These are phyloP conservation scores for Ephydatia muelleri DNA, from an alignment of 37 sponge, comb jelly and placozoan genomes.

Conservation along the genomic window DNA sequence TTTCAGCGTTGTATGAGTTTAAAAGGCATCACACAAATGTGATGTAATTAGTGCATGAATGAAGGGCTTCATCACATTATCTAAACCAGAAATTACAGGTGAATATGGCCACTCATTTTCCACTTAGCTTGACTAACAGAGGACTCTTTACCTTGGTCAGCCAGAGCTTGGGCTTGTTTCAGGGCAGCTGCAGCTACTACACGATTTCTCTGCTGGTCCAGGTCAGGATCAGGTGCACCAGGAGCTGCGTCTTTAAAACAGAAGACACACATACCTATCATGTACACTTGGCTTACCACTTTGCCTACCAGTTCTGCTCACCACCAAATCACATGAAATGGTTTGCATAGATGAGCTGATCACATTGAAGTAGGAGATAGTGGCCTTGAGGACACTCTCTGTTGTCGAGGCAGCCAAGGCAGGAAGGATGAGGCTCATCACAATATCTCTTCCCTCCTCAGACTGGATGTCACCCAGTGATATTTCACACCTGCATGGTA, in stretches of 20 bases:
- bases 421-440: conserved; percentile 73
- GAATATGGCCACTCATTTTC: too few relatives aligned
- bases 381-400: conserved; percentile 30
- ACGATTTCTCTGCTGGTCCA: conserved; percentile 78
- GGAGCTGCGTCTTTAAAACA: conserved; percentile 31
- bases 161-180: conserved; percentile 71
- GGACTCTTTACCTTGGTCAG: conserved; percentile 33
- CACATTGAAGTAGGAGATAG: conserved; percentile 86
- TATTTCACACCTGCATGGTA: conserved; percentile 52
- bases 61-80: too few relatives aligned
- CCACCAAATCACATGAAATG: conserved; percentile 26
- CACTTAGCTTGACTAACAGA: too few relatives aligned
- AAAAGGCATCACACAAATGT: too few relatives aligned
- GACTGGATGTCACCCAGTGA: conserved; percentile 89
- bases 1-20: too few relatives aligned
- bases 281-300: background rate
- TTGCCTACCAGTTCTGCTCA: conserved; percentile 42
- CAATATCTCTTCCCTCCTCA: conserved; percentile 87
- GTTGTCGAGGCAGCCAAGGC: conserved; percentile 17
- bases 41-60: too few relatives aligned
- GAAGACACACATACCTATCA: background rate
- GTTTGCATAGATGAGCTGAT: conserved; percentile 74
- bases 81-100: too few relatives aligned
- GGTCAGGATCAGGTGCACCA: conserved; percentile 31
- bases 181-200: conserved; percentile 58